Evolutionary conservation across 1,140 invertebrate species (phyloP), one percentile per base, ranked within the genome.

Genomic region (Mya arenaria): DNA sequence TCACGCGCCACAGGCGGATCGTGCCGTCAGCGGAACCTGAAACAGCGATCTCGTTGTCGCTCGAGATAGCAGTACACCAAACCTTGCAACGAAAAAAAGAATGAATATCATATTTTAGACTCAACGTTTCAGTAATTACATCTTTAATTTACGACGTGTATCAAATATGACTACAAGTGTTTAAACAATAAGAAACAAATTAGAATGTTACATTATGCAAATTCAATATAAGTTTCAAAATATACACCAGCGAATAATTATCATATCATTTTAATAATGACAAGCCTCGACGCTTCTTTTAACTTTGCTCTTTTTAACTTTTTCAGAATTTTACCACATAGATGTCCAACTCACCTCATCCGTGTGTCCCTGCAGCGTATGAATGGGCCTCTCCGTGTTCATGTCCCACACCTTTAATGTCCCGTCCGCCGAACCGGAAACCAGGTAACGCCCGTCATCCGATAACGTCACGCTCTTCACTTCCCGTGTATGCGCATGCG

Each of bases 1-100:
- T 82, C 44, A 90, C 82, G 10, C 89, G 82, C 92, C 92, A 93
- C 23, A 93, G 85, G n/a, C 92, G 89, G 60, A 93, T 93, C 10
- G 92, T 91, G 32, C 90, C 88, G 83, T 93, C 92, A 66, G 88
- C 87, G 30, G 92, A 92, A 28, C 92, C 92, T 30, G 92, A 92
- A 8, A 92, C 91, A 8, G 92, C 83, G 41, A 93, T 89, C 58
- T 92, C 91, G 75, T 90, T 91, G 82, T 93, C 92, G 32, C 80
- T 81, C 0, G 92, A 92, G 23, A 93, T 90, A 13, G 89, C 87
- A 56, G 84, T 85, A 72, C 91, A 92, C 89, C 89, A 92, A 41
- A 92, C 92, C 92, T 93, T 74, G 4, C 69, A 60, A 62, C 65
- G 66, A 68, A 44, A 30, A 28, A 74, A 62, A 37, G n/a, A 19